Conservation (phyloP, 2,113 vertebrate genomes). For the Hucho hucho region DNA sequence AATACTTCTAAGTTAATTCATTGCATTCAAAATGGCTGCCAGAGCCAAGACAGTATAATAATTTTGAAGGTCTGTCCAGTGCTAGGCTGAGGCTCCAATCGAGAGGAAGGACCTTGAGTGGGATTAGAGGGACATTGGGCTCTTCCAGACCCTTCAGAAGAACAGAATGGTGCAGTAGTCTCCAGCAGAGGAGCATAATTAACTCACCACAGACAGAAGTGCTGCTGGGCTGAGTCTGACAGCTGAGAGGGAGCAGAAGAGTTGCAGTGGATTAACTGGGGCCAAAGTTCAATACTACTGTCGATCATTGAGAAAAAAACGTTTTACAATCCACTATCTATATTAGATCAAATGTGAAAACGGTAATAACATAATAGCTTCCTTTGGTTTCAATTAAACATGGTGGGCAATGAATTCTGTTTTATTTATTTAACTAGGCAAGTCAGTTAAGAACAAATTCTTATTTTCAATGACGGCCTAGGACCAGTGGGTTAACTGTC, state of each 20-base stretch:
- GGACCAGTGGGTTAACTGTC: too few species aligned
- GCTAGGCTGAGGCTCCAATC: not conserved
- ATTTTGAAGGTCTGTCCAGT: not conserved
- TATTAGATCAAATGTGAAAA: too few species aligned
- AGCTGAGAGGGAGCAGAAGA: not conserved
- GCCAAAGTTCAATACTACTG: not conserved
- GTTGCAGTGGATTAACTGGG: not conserved
- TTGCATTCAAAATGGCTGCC: slow-evolving; percentile 1
- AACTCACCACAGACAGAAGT: slow-evolving; percentile 12
- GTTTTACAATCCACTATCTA: too few species aligned
- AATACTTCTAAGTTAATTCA: not conserved
- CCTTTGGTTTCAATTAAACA: too few species aligned
- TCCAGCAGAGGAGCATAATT: slow-evolving; percentile 45
- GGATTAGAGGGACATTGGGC: slow-evolving; percentile 4
- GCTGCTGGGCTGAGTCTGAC: not conserved
- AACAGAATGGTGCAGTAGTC: slow-evolving; percentile 15
- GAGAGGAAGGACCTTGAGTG: not conserved
- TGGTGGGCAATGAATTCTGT: too few species aligned
- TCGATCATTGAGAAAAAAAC: too few species aligned
- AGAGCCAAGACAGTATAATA: not conserved
- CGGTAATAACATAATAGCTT: too few species aligned
- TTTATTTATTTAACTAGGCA: too few species aligned
- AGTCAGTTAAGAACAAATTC: too few species aligned
- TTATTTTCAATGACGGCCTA: too few species aligned
- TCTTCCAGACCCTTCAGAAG: slow-evolving; percentile 24